Conservation (phyloP, 2,113 vertebrate genomes). For the Ictalurus punctatus region DNA sequence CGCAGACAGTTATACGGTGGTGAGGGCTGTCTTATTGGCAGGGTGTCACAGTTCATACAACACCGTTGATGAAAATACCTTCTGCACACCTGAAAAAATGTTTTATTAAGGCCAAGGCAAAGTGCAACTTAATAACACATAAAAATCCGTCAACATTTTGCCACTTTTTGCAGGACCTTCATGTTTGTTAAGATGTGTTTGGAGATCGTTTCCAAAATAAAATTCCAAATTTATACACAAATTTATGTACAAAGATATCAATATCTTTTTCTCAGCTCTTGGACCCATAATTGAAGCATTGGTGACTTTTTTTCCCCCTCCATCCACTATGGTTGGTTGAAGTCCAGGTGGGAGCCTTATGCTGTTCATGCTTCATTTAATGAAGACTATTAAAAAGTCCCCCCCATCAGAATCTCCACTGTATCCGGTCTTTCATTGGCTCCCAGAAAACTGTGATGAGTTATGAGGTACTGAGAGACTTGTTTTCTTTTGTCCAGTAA, state of each 20-base stretch:
- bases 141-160: neutral
- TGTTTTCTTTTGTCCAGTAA: conserved; percentile 87
- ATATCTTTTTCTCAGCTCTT: conserved; percentile 4
- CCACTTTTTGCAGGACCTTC: neutral
- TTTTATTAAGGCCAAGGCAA: neutral
- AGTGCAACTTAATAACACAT: conserved; percentile 6
- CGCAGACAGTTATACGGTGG: neutral
- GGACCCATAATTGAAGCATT: conserved; percentile 13
- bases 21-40: neutral
- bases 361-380: conserved; percentile 49
- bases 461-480: conserved; percentile 85
- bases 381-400: conserved; percentile 46
- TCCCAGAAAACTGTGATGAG: conserved; percentile 75
- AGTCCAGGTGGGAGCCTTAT: conserved; percentile 75
- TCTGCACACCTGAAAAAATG: conserved; percentile 8
- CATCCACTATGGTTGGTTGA: conserved; percentile 70
- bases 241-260: conserved; percentile 1
- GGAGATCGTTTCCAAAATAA: neutral
- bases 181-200: neutral
- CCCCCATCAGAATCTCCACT: conserved; percentile 37
- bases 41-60: conserved; percentile 1
- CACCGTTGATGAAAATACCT: neutral
- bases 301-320: conserved; percentile 12
- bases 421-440: conserved; percentile 59
- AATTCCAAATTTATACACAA: neutral